Percentiles rank a stretch among this genome's conserved stretches.
phyloP scores from a whole-genome alignment of 2,797 vertebrate genomes.

The Morelia viridis region DNA sequence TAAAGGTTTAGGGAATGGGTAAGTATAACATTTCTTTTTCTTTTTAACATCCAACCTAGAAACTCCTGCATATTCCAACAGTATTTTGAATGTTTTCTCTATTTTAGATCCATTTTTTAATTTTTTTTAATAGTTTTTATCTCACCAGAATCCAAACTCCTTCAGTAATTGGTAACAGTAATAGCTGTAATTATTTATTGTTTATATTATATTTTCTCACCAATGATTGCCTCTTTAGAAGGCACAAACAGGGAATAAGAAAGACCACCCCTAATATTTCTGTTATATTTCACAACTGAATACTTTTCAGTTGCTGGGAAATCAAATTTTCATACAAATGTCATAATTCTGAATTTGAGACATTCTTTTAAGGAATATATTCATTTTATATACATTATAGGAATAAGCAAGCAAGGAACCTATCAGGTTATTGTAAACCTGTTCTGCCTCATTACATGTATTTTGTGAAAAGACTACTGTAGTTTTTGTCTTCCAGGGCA shows the following conservation, averaged over 20 bases:
- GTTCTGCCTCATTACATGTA: slow-evolving; percentile 5
- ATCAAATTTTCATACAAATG: background rate
- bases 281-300: background rate
- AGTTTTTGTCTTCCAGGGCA: slow-evolving; percentile 36
- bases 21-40: background rate
- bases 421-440: background rate
- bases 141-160: background rate
- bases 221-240: background rate
- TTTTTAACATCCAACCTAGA: background rate
- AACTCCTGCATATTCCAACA: background rate
- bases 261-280: background rate
- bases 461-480: slow-evolving; percentile 3
- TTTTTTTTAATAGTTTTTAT: background rate
- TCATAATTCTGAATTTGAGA: background rate
- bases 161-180: background rate
- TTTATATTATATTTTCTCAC: background rate
- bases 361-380: background rate
- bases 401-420: background rate
- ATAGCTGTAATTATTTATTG: background rate
- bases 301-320: background rate
- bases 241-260: background rate
- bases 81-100: background rate
- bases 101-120: background rate
- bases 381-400: background rate
- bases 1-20: background rate